Evolutionary conservation across 2,797 vertebrate species (phyloP).

Genomic region (Ambastaia sidthimunki): DNA sequence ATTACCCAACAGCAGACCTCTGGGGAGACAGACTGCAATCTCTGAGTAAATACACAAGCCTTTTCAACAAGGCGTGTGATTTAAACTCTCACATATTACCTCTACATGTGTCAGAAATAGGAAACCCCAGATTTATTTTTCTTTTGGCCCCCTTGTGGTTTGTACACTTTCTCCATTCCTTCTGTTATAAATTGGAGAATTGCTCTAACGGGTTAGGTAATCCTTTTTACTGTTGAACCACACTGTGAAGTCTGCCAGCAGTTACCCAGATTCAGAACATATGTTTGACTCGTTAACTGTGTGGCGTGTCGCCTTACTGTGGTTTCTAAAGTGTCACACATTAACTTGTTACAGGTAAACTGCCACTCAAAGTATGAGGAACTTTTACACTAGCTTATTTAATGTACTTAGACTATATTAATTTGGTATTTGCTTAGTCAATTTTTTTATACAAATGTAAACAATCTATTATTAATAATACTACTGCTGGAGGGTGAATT

Average conservation of each 20-base stretch:
- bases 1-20: conserved; percentile 67
- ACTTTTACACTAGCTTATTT: conserved; percentile 3
- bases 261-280: conserved; percentile 46
- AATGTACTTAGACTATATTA: background rate
- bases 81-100: conserved; percentile 74
- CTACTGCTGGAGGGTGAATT: conserved; percentile 71
- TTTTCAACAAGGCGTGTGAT: conserved; percentile 75
- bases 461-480: conserved; percentile 43
- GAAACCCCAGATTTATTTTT: conserved; percentile 76
- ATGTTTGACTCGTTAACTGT: conserved; percentile 38
- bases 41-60: conserved; percentile 75
- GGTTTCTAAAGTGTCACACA: conserved; percentile 23
- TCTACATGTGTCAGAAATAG: conserved; percentile 70
- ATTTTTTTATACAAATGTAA: background rate
- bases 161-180: conserved; percentile 65
- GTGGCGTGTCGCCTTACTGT: background rate
- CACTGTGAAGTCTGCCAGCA: conserved; percentile 43
- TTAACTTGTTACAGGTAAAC: conserved; percentile 30
- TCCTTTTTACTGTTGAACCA: conserved; percentile 20
- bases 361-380: conserved; percentile 7
- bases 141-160: conserved; percentile 66
- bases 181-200: conserved; percentile 63
- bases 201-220: conserved; percentile 38
- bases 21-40: conserved; percentile 68
- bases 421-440: background rate